Evolutionary conservation across 2,113 vertebrate genomes (phyloP).

Genomic region (Ahaetulla prasina): DNA sequence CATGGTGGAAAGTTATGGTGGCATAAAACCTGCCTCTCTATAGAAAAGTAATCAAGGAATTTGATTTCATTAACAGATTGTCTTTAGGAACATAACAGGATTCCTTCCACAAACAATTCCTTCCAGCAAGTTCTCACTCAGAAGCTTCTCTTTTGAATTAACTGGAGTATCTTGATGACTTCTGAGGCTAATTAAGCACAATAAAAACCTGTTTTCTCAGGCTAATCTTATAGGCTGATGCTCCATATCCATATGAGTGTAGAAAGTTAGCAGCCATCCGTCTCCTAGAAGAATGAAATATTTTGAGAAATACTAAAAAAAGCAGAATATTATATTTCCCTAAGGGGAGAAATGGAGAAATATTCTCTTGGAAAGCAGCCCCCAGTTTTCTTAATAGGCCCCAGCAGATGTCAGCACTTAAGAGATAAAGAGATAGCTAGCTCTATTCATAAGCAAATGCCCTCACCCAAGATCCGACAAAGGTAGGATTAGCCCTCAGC

Average conservation of each 20-base stretch:
- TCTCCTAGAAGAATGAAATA: too few relatives aligned
- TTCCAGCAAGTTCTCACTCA: not conserved
- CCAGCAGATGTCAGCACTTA: too few relatives aligned
- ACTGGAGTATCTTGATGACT: not conserved
- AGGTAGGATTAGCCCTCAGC: too few relatives aligned
- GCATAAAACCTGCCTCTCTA: not conserved
- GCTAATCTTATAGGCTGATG: not conserved
- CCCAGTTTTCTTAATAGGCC: too few relatives aligned
- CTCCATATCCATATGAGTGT: not conserved
- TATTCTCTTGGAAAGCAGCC: too few relatives aligned
- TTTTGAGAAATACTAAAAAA: too few relatives aligned
- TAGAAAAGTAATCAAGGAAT: not conserved
- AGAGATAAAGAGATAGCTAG: too few relatives aligned
- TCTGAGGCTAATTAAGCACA: not conserved
- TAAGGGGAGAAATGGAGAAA: too few relatives aligned
- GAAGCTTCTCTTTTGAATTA: not conserved
- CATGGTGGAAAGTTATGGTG: not conserved
- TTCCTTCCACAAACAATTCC: not conserved
- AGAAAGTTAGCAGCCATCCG: too few relatives aligned
- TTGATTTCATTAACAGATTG: not conserved
- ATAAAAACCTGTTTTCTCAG: not conserved
- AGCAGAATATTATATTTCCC: too few relatives aligned
- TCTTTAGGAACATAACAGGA: not conserved
- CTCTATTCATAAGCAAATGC: too few relatives aligned
- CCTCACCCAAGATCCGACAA: too few relatives aligned